Evolutionary conservation across 2,797 vertebrate species (phyloP).

Genomic region (Artibeus lituratus): DNA sequence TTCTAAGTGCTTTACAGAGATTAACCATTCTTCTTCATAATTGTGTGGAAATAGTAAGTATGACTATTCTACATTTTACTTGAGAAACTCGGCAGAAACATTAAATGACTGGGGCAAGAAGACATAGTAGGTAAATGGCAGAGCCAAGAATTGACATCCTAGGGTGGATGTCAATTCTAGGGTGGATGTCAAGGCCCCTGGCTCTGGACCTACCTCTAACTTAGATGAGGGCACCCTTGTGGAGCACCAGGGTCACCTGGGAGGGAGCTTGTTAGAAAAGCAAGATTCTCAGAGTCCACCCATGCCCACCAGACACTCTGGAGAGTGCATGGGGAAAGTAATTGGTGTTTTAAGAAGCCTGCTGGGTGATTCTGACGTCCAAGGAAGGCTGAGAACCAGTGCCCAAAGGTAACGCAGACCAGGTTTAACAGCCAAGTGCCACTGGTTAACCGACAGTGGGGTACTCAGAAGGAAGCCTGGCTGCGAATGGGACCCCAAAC

Average conservation of each 20-base stretch:
- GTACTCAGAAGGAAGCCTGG: background rate
- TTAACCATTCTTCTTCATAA: background rate
- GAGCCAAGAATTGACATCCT: background rate
- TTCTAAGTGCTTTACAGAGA: background rate
- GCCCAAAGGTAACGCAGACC: too few relatives aligned
- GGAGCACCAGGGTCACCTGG: background rate
- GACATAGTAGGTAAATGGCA: background rate
- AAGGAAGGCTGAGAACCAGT: background rate
- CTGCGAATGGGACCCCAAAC: background rate
- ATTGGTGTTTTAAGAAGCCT: background rate
- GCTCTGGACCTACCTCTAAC: background rate
- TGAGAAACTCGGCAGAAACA: background rate
- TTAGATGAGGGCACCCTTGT: background rate
- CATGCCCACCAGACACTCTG: background rate
- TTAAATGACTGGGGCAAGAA: too few relatives aligned
- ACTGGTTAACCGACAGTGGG: background rate
- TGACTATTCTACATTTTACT: background rate
- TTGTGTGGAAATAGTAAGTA: rapidly evolving
- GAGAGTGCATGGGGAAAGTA: too few relatives aligned
- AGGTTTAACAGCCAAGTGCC: background rate
- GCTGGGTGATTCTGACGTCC: background rate
- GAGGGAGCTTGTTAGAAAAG: background rate
- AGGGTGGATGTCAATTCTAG: too few relatives aligned
- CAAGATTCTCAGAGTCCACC: background rate
- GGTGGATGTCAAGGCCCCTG: background rate